These are phyloP conservation scores for Resseliella maxima DNA, from an alignment of 2,888 invertebrate genomes.

Conservation along the genomic window DNA sequence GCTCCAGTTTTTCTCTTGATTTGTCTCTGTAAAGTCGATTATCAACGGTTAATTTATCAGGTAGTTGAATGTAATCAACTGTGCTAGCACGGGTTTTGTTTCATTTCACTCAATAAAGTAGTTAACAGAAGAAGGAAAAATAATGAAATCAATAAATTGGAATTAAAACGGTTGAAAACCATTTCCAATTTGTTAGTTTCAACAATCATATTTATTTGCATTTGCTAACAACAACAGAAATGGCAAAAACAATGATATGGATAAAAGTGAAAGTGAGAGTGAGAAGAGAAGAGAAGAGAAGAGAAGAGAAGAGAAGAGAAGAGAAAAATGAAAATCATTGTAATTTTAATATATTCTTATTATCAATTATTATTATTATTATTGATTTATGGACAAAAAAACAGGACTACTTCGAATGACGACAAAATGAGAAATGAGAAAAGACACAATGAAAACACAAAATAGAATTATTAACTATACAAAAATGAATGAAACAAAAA, in stretches of 20 bases:
- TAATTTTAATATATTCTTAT: slow-evolving; percentile 45
- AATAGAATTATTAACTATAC: neutral
- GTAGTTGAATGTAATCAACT: slow-evolving; percentile 26
- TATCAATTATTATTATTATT: slow-evolving; percentile 40
- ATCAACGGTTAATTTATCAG: slow-evolving; percentile 28
- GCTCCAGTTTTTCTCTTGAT: too few relatives aligned
- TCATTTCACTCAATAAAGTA: slow-evolving; percentile 35
- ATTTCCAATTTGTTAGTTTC: slow-evolving; percentile 34
- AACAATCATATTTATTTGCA: slow-evolving; percentile 17
- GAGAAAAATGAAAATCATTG: too few relatives aligned
- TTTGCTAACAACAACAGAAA: neutral
- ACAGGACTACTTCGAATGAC: slow-evolving; percentile 16
- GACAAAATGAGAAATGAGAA: neutral
- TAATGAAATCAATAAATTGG: neutral
- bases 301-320: too few relatives aligned
- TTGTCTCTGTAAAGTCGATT: neutral
- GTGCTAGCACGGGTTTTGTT: slow-evolving; percentile 31
- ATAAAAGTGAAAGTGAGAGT: too few relatives aligned
- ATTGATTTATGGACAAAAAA: slow-evolving; percentile 5
- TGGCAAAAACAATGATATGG: neutral
- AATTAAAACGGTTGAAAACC: slow-evolving; percentile 16
- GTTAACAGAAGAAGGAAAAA: neutral
- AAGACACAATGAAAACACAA: neutral
- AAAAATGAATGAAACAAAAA: neutral
- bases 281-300: too few relatives aligned